Evolutionary conservation across 2,113 vertebrate species (phyloP).

Genomic region (Phaethon lepturus): DNA sequence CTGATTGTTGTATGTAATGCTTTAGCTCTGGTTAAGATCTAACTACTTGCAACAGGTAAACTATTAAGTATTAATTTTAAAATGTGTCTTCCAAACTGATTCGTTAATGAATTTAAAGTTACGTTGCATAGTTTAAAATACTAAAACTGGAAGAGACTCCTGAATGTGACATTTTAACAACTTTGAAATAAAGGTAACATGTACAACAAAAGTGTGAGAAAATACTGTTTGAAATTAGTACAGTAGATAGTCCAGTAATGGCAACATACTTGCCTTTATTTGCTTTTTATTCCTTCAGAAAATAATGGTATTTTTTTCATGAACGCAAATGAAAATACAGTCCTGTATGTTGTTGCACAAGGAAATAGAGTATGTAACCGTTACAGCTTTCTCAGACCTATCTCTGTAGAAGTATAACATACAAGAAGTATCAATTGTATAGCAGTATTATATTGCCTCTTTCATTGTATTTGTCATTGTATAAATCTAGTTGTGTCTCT

Average conservation of each 20-base stretch:
- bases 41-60: not conserved
- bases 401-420: not conserved
- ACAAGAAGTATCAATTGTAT: not conserved
- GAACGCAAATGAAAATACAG: no score
- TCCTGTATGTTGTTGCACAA: not conserved
- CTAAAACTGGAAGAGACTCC: not conserved
- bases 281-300: not conserved
- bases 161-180: not conserved
- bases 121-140: not conserved
- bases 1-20: not conserved
- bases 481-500: not conserved
- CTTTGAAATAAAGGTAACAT: not conserved
- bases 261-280: not conserved
- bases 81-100: not conserved
- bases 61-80: not conserved
- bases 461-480: fast-evolving
- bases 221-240: not conserved
- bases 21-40: not conserved
- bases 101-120: not conserved
- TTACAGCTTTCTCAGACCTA: not conserved
- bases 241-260: not conserved
- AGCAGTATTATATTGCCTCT: not conserved
- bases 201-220: not conserved
- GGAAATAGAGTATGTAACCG: not conserved
- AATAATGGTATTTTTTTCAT: not conserved